phyloP scores from a whole-genome alignment of 2,797 vertebrate species.

The Pseudochromis fuscus region DNA sequence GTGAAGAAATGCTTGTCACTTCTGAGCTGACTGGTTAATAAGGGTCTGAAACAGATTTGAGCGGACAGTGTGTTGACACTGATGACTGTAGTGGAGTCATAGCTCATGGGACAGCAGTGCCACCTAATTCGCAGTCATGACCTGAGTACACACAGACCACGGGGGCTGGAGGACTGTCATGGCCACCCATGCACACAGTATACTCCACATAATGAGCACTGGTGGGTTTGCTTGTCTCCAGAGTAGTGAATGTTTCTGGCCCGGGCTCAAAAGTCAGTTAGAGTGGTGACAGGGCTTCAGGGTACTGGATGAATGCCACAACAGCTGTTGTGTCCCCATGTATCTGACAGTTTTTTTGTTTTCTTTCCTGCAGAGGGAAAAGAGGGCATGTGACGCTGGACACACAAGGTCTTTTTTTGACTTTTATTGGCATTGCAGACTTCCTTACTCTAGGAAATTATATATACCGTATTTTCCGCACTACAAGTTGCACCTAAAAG shows the following conservation, averaged over 20 bases:
- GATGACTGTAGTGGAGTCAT: conserved; percentile 63
- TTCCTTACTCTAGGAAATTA: no score
- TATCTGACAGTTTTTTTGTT: conserved; percentile 49
- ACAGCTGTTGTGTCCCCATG: conserved; percentile 64
- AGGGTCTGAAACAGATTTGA: conserved; percentile 49
- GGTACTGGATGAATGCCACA: conserved; percentile 68
- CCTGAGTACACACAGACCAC: conserved; percentile 52
- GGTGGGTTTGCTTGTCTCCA: conserved; percentile 67
- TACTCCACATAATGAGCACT: conserved; percentile 74
- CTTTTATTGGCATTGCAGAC: conserved; percentile 10
- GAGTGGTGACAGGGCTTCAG: conserved; percentile 65
- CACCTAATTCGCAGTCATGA: conserved; percentile 70
- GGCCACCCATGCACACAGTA: conserved; percentile 45
- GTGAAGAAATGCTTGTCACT: conserved; percentile 49
- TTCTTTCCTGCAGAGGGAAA: conserved; percentile 24
- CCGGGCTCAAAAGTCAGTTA: conserved; percentile 64
- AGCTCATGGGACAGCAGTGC: conserved; percentile 49
- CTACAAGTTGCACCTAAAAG: no score
- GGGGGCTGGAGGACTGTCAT: conserved; percentile 62
- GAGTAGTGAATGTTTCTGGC: conserved; percentile 66
- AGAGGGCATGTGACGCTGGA: conserved; percentile 19
- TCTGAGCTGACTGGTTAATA: conserved; percentile 52
- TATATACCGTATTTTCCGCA: no score
- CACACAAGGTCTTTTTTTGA: conserved; percentile 21
- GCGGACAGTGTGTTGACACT: conserved; percentile 66